Conservation (phyloP, 2,888 invertebrate genomes). For the Polydrusus cervinus region DNA sequence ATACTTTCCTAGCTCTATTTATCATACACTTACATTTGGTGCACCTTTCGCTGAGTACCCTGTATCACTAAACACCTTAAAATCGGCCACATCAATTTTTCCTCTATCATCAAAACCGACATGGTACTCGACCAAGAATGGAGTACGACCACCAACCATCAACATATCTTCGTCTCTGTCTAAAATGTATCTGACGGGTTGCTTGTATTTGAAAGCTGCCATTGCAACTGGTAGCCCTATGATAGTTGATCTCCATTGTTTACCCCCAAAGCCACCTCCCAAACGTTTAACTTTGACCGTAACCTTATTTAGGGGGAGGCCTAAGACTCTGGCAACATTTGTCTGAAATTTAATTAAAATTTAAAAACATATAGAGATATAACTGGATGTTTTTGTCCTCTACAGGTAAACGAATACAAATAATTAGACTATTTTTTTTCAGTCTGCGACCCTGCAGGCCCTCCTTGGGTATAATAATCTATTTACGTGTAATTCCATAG, state of each 20-base stretch:
- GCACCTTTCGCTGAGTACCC: slow-evolving; percentile 83
- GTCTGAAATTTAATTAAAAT: slow-evolving; percentile 74
- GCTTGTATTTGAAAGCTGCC: slow-evolving; percentile 85
- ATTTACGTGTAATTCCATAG: slow-evolving; percentile 80
- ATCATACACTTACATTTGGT: not conserved
- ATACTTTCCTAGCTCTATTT: not conserved
- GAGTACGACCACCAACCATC: slow-evolving; percentile 91
- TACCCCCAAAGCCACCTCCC: slow-evolving; percentile 97
- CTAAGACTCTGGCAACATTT: slow-evolving; percentile 80
- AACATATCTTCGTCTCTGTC: slow-evolving; percentile 97
- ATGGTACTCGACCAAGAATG: slow-evolving; percentile 89
- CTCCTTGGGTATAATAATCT: too few species aligned
- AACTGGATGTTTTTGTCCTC: too few species aligned
- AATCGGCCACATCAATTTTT: slow-evolving; percentile 81
- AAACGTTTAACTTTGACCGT: slow-evolving; percentile 87
- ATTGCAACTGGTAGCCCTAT: slow-evolving; percentile 84
- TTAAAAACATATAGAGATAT: too few species aligned
- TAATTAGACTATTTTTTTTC: too few species aligned
- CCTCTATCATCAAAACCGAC: slow-evolving; percentile 86
- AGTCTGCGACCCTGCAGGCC: too few species aligned
- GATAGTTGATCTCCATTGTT: slow-evolving; percentile 84
- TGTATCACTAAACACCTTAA: slow-evolving; percentile 86
- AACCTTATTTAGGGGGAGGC: slow-evolving; percentile 83
- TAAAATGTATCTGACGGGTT: slow-evolving; percentile 83
- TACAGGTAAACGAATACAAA: too few species aligned